Evolutionary conservation across 2,888 invertebrate species (phyloP), one percentile per base, ranked within the genome.

Genomic region (Rotaria macrura): DNA sequence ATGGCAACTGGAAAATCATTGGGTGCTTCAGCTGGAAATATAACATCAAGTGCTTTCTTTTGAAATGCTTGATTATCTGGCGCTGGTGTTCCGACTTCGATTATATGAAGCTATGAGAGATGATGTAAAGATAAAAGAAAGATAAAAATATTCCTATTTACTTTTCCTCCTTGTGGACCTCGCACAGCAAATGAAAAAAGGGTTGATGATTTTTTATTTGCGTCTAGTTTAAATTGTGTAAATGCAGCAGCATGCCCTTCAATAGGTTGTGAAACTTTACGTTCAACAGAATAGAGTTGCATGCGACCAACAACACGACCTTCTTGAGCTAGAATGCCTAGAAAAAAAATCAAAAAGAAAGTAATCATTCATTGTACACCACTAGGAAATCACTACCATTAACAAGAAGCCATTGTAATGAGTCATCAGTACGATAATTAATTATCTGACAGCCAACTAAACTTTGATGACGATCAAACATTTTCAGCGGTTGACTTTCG

Each of bases 1-100:
- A 99, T 98, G 23, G 98, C 97, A 25, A 99, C 97, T 0, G 98
- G 98, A 91, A 99, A 99, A 92, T 99, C 98, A 91, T 95, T 96
- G 57, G 84, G 90, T 0, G 98, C 97, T 90, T 99, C 99, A 0
- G 97, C 95, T 52, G 99, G 98, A 92, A 99, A 99, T 92, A 97
- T 98, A 3, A 99, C 97, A 91, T 99, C 99, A 9, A 99, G 97
- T 0, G 96, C 96, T 91, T 99, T 99, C 92, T 99, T 99, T 7
- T 95, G 94, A 92, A 97, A 99, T 0, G 98, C 95, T 90, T 96
- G 96, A 92, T 99, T 99, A 85, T 97, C 97, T 0, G 94, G 92
- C 1, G 96, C 95, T 29, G 96, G 94, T 89, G 95, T 94, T 12
- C 97, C 97, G 72, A 98, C 96, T 93, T 96, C 95, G 91, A 94